A percentile compares a stretch with the other conserved stretches of the same genome.
Conservation (phyloP, 2,888 invertebrate species). For the Cephus spinipes region DNA sequence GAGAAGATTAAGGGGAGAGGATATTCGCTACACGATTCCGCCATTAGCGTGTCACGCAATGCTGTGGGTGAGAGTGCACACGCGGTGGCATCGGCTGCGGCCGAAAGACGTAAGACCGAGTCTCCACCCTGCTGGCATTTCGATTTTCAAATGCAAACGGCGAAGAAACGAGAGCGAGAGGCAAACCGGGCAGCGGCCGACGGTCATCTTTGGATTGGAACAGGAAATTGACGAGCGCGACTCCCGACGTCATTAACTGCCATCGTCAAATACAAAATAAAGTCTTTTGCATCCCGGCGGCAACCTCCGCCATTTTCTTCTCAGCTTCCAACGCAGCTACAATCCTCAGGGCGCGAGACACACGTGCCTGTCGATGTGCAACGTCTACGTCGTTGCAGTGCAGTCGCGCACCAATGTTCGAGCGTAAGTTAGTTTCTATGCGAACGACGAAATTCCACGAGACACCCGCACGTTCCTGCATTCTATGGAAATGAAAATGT, state of each 20-base stretch:
- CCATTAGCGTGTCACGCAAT: too few relatives aligned
- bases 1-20: background rate
- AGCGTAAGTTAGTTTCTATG: background rate
- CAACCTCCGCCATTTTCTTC: background rate
- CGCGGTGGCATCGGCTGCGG: too few relatives aligned
- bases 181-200: too few relatives aligned
- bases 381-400: too few relatives aligned
- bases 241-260: conserved; percentile 9
- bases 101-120: too few relatives aligned
- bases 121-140: too few relatives aligned
- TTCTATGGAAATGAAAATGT: background rate
- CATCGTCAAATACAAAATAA: conserved; percentile 41
- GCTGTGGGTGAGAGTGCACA: too few relatives aligned
- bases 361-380: too few relatives aligned
- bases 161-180: too few relatives aligned
- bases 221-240: conserved; percentile 12
- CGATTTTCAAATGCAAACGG: too few relatives aligned
- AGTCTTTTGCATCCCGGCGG: conserved; percentile 25
- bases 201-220: conserved; percentile 2
- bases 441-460: conserved; percentile 1
- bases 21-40: background rate
- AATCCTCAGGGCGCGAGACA: too few relatives aligned
- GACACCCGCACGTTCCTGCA: too few relatives aligned
- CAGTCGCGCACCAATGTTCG: conserved; percentile 13
- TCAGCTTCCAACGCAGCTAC: background rate